Evolutionary conservation across 1,140 invertebrate species (phyloP).

Genomic region (Aradophagus sp.): DNA sequence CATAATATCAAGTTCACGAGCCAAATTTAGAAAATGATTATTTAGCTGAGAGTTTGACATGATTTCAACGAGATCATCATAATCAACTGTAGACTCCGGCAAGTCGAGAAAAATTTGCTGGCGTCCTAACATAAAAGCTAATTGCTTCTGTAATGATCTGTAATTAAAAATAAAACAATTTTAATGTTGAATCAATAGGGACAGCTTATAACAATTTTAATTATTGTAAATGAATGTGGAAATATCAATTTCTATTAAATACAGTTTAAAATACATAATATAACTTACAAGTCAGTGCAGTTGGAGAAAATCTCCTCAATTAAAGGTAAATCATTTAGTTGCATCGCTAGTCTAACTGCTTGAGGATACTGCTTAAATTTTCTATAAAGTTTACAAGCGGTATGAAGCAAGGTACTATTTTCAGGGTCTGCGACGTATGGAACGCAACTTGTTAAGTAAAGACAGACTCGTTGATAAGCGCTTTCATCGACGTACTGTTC

Average conservation of each 20-base stretch:
- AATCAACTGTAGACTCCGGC: constrained; percentile 81
- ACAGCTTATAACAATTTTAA: too few species aligned
- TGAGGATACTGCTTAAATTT: constrained; percentile 96
- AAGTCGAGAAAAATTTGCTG: constrained; percentile 94
- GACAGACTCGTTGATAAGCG: constrained; percentile 94
- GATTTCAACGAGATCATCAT: constrained; percentile 95
- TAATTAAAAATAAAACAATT: too few species aligned
- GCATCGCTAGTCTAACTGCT: constrained; percentile 94
- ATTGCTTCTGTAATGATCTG: constrained; percentile 93
- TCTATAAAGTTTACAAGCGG: constrained; percentile 90
- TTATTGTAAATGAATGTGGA: too few species aligned
- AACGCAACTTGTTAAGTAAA: constrained; percentile 97
- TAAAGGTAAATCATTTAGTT: constrained; percentile 90
- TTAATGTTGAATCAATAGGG: too few species aligned
- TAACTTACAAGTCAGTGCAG: constrained; percentile 89
- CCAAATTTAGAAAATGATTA: constrained; percentile 96
- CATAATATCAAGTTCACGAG: constrained; percentile 97
- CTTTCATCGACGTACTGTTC: constrained; percentile 94
- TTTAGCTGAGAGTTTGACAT: constrained; percentile 98
- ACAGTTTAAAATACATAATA: background rate
- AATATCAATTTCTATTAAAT: background rate
- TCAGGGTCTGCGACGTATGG: constrained; percentile 99
- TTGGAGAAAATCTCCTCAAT: constrained; percentile 90
- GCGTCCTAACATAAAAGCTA: constrained; percentile 97
- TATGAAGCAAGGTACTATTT: constrained; percentile 90